Evolutionary conservation across 2,113 vertebrate genomes (phyloP).

Genomic region (Chaenocephalus aceratus): DNA sequence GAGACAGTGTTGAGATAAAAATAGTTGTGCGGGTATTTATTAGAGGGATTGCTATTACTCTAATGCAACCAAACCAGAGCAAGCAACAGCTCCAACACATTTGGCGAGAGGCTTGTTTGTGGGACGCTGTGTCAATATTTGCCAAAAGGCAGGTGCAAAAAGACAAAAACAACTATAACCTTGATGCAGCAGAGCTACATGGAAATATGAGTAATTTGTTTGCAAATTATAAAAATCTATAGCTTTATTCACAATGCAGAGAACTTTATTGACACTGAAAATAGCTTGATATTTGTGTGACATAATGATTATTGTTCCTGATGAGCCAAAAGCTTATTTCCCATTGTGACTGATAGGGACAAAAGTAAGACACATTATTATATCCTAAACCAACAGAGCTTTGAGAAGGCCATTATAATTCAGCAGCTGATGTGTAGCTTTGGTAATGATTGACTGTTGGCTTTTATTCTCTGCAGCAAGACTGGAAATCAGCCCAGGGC

Average conservation of each 20-base stretch:
- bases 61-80: constrained; percentile 79
- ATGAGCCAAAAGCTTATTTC: not conserved
- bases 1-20: constrained; percentile 72
- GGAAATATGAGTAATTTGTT: not conserved
- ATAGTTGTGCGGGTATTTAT: constrained; percentile 84
- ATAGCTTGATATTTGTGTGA: not conserved
- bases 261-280: not conserved
- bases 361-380: constrained; percentile 13
- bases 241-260: not conserved
- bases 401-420: constrained; percentile 43
- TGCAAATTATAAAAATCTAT: not conserved
- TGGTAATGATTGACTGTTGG: constrained; percentile 54
- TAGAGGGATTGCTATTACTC: constrained; percentile 84
- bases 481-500: constrained; percentile 62
- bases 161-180: constrained; percentile 11
- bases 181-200: not conserved
- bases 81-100: constrained; percentile 66
- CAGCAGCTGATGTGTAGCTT: constrained; percentile 48
- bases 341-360: not conserved
- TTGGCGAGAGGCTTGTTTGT: constrained; percentile 69
- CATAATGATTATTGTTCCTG: not conserved
- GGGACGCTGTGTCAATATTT: constrained; percentile 83
- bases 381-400: constrained; percentile 5
- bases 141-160: constrained; percentile 84
- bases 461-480: constrained; percentile 39